These are phyloP conservation scores for Tipula helvola DNA, from an alignment of 2,888 invertebrate species.

Conservation along the genomic window DNA sequence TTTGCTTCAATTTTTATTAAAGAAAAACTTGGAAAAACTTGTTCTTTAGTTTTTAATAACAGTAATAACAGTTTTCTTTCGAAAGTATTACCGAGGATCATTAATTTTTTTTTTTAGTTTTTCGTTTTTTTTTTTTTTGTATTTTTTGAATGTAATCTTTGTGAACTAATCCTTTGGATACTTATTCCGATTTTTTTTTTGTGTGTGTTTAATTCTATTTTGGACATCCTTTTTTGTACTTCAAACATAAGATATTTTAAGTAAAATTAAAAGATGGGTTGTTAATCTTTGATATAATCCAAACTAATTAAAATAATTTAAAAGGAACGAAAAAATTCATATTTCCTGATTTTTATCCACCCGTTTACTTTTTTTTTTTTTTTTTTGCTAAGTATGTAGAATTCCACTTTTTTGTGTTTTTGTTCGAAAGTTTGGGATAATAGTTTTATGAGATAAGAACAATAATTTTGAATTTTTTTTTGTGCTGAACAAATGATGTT, in stretches of 20 bases:
- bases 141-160: not conserved
- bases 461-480: not conserved
- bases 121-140: not conserved
- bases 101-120: constrained; percentile 6
- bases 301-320: constrained; percentile 9
- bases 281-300: constrained; percentile 9
- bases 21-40: not conserved
- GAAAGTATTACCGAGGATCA: constrained; percentile 11
- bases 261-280: not conserved
- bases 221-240: not conserved
- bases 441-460: not conserved
- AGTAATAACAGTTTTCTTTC: constrained; percentile 10
- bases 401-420: not conserved
- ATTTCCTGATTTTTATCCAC: not conserved
- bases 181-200: not conserved
- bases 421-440: not conserved
- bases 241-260: constrained; percentile 4
- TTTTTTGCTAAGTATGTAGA: not conserved
- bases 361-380: not conserved
- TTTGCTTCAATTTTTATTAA: not conserved
- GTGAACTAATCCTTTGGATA: constrained; percentile 7
- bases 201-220: not conserved
- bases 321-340: not conserved
- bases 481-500: not conserved
- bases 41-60: constrained; percentile 10